Percentiles rank a stretch among this genome's conserved stretches.
Evolutionary conservation across 1,140 invertebrate genomes (phyloP).

Genomic region (Magallana gigas): DNA sequence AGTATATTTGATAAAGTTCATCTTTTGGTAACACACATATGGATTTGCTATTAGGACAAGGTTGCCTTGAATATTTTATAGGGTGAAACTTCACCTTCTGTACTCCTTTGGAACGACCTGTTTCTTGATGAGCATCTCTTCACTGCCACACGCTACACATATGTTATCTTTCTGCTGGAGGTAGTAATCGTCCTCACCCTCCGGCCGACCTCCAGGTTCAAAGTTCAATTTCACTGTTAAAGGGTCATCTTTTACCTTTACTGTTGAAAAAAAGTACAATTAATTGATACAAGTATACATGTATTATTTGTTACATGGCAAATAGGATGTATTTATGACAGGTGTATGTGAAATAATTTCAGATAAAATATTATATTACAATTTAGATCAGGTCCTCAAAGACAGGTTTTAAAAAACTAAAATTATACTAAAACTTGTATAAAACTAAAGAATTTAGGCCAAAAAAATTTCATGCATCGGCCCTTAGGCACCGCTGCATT

Average conservation of each 20-base stretch:
- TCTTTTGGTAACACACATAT: no score
- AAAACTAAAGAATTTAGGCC: no score
- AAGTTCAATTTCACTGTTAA: slow-evolving; percentile 88
- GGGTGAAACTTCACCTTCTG: slow-evolving; percentile 81
- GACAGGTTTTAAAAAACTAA: no score
- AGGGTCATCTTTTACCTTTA: slow-evolving; percentile 84
- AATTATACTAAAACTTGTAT: no score
- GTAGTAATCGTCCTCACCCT: slow-evolving; percentile 86
- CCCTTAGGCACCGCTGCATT: no score
- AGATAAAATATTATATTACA: no score
- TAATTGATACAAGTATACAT: background rate
- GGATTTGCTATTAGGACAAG: background rate
- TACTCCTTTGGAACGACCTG: slow-evolving; percentile 92
- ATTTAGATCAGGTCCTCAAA: no score
- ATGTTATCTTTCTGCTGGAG: slow-evolving; percentile 87
- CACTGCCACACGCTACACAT: slow-evolving; percentile 90
- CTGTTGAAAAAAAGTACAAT: slow-evolving; percentile 64
- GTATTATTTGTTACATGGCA: background rate
- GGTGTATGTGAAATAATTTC: no score
- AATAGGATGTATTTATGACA: no score
- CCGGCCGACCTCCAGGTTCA: slow-evolving; percentile 88
- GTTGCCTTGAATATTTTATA: background rate
- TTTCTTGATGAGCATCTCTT: slow-evolving; percentile 87
- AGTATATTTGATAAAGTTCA: no score
- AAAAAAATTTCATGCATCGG: no score